Percentiles rank a stretch among this genome's conserved stretches.
Conservation (phyloP, 2,888 invertebrate species). For the Invenusta paracnida region DNA sequence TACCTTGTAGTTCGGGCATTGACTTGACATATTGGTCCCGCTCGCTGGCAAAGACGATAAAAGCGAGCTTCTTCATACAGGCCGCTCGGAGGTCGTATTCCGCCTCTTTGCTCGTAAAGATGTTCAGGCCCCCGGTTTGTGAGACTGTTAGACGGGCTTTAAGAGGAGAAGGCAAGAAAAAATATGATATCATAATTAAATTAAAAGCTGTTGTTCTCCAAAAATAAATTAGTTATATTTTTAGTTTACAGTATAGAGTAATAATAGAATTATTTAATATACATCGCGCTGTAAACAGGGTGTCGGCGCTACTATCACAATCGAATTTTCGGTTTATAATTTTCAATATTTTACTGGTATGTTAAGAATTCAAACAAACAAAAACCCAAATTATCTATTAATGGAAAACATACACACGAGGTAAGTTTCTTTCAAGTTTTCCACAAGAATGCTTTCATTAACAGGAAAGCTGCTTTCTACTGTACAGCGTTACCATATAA, state of each 20-base stretch:
- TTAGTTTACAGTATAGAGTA: neutral
- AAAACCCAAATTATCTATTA: too few relatives aligned
- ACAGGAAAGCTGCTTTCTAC: too few relatives aligned
- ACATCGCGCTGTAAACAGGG: neutral
- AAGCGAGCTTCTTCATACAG: conserved; percentile 74
- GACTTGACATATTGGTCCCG: conserved; percentile 78
- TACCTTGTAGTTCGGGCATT: conserved; percentile 83
- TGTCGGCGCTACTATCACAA: too few relatives aligned
- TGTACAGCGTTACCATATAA: too few relatives aligned
- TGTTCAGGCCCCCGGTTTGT: conserved; percentile 73
- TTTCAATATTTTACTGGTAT: too few relatives aligned
- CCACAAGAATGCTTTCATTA: too few relatives aligned
- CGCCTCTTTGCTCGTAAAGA: conserved; percentile 76
- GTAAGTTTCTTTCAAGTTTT: too few relatives aligned
- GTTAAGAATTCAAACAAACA: too few relatives aligned
- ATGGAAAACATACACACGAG: too few relatives aligned
- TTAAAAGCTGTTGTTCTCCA: too few relatives aligned
- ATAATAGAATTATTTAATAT: neutral
- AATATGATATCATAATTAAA: too few relatives aligned
- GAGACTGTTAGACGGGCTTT: conserved; percentile 72
- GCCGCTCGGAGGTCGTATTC: conserved; percentile 77
- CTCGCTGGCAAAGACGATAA: conserved; percentile 79
- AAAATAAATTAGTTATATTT: conserved; percentile 26
- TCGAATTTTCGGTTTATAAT: too few relatives aligned
- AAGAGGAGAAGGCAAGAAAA: conserved; percentile 51